phyloP scores from a whole-genome alignment of 1,140 invertebrate species.

The Drosophila biarmipes region DNA sequence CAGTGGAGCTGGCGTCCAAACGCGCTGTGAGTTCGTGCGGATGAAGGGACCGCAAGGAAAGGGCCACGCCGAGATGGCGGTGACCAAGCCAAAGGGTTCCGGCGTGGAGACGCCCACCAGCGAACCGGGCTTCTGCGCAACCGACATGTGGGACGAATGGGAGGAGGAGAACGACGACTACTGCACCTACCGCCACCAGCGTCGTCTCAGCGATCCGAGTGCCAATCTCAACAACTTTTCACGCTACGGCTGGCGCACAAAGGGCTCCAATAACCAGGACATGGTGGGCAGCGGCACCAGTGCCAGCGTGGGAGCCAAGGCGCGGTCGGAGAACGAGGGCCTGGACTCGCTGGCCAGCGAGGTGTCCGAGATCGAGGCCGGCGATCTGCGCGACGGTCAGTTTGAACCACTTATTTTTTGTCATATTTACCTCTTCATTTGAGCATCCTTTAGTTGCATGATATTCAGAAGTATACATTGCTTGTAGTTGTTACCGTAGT shows the following conservation, averaged over 20 bases:
- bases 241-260: conserved; percentile 91
- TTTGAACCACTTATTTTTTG: conserved; percentile 3
- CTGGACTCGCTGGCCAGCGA: conserved; percentile 92
- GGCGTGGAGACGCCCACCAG: conserved; percentile 97
- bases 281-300: conserved; percentile 81
- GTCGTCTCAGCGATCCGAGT: conserved; percentile 96
- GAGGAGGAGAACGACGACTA: conserved; percentile 94
- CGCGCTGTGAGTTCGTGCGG: conserved; percentile 97
- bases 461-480: conserved; percentile 4
- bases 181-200: conserved; percentile 91
- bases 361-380: conserved; percentile 96
- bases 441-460: conserved; percentile 47
- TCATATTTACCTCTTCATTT: conserved; percentile 34
- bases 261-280: conserved; percentile 85
- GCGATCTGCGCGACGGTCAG: conserved; percentile 96
- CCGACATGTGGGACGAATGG: conserved; percentile 95
- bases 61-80: conserved; percentile 99
- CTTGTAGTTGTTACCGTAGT: conserved; percentile 12
- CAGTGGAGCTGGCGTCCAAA: conserved; percentile 87
- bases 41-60: conserved; percentile 99
- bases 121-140: conserved; percentile 94
- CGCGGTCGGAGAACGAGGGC: conserved; percentile 96
- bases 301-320: conserved; percentile 86
- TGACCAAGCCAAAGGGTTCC: conserved; percentile 94
- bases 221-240: conserved; percentile 96